Evolutionary conservation across 2,797 vertebrate genomes (phyloP), one percentile per base, ranked within the genome.

Genomic region (Pseudomugil gertrudae): DNA sequence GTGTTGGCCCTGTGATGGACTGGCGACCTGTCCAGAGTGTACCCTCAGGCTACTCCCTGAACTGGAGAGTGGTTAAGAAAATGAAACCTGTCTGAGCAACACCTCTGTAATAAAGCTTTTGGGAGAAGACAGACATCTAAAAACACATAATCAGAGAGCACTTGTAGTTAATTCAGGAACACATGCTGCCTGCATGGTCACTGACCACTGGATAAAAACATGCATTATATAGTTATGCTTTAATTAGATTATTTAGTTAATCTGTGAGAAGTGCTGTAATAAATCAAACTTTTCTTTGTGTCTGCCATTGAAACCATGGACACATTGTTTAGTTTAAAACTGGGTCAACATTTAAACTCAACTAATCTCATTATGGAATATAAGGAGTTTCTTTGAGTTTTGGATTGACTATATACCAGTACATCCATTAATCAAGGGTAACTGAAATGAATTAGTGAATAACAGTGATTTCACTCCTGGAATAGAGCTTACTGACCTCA

Each of bases 401-500:
- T 45, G 2, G 40, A n/a, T n/a, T 17, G 40, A n/a, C 14, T 4
- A 3, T 38, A 13, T 17, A 38, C 15, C 13, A 38, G 3, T 40
- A 40, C 9, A 43, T n/a, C 40, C 6, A 38, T 15, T 3, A 36
- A 43, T n/a, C 17, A n/a, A 1, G 7, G n/a, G 9, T 21, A 21
- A 45, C 19, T 45, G 9, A 45, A 45, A 45, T n/a, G 43, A 45
- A 21, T 45, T 1, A 45, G 21, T 21, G 43, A 45, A 45, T 5
- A 9, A 45, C 40, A 19, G 14, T 43, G 17, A n/a, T 43, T 43
- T 19, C 38, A 43, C 17, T 2, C 2, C 29, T 3, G 27, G 14
- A 40, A 21, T 2, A 19, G 40, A 57, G 57, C 21, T 32, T 33
- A 87, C 93, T 93, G 80, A 99, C 97, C 97, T 98, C 96, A 0